These are phyloP conservation scores for Charina bottae DNA, from an alignment of 2,113 vertebrate species.

Conservation along the genomic window DNA sequence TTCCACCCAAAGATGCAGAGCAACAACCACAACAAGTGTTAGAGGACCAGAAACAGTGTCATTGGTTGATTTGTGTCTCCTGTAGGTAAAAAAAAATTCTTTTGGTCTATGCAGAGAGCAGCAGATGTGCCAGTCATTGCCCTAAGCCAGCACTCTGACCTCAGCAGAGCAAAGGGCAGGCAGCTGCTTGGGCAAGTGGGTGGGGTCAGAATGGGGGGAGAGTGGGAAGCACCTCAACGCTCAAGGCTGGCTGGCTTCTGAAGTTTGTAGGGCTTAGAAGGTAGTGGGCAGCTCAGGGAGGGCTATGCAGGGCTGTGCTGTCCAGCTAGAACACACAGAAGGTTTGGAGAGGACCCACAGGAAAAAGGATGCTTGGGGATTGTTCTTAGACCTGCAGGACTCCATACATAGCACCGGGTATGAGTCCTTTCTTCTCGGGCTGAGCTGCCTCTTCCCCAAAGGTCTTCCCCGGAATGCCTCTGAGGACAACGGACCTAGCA, in stretches of 20 bases:
- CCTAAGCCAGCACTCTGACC: slow-evolving; percentile 41
- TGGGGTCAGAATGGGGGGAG: slow-evolving; percentile 6
- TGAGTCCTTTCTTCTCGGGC: neutral
- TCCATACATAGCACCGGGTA: neutral
- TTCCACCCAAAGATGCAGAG: neutral
- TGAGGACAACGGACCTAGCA: neutral
- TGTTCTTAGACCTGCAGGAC: neutral
- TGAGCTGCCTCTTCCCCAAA: neutral
- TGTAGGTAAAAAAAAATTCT: slow-evolving; percentile 1
- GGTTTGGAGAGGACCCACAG: neutral
- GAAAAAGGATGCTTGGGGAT: neutral
- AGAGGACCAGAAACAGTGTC: neutral
- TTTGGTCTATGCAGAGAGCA: slow-evolving; percentile 13
- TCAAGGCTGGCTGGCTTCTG: neutral
- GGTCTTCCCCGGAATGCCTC: neutral
- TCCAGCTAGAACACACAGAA: neutral
- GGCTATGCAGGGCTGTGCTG: neutral
- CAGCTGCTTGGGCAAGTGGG: slow-evolving; percentile 41
- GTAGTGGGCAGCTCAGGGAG: neutral
- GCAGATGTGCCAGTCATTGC: slow-evolving; percentile 34
- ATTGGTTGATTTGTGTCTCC: neutral
- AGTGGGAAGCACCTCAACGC: slow-evolving; percentile 16
- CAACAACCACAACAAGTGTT: neutral
- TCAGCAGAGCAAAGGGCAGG: slow-evolving; percentile 45
- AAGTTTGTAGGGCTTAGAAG: neutral